Evolutionary conservation across 2,113 vertebrate genomes (phyloP), one percentile per base, ranked within the genome.

Genomic region (Seriola quinqueradiata): DNA sequence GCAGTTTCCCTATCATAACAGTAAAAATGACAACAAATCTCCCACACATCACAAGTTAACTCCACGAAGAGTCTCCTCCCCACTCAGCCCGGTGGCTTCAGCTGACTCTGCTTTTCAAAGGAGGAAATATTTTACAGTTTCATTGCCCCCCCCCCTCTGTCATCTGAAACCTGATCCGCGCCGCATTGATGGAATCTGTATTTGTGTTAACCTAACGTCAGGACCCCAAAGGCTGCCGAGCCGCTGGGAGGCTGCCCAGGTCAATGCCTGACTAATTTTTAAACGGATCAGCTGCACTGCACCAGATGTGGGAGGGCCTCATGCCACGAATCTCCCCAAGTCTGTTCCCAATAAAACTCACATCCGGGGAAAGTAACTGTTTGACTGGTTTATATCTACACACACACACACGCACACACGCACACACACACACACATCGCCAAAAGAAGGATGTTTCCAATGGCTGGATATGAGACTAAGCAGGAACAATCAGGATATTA

Each of bases 251-350:
- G 87, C 81, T 87, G 90, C 86, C 69, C 75, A 89, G 89, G 94
- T 94, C 92, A 93, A 83, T 75, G 88, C 86, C 91, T 92, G 90
- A 93, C 93, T 92, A 93, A 94, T 94, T 94, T 91, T 92, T 92
- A 92, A 93, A 94, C 67, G 89, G 92, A 92, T 93, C 89, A 90
- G 83, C 88, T 93, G 85, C 90, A 89, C 74, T 38, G 84, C 81
- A 88, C 86, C 92, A 95, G 93, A 95, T 95, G 93, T 91, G 82
- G 58, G 80, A 75, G 79, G 77, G 70, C 66, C 82, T 68, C 88
- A 75, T 70, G 76, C 76, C 28, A 69, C 40, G 17, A 79, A 65
- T 69, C 80, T 72, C n/a, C 42, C 42, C 17, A 66, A 38, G 63
- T 83, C 93, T 94, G 94, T 84, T 93, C 77, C 83, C 83, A 94